Conservation (phyloP, 2,113 vertebrate genomes). For the Gymnarchus niloticus region DNA sequence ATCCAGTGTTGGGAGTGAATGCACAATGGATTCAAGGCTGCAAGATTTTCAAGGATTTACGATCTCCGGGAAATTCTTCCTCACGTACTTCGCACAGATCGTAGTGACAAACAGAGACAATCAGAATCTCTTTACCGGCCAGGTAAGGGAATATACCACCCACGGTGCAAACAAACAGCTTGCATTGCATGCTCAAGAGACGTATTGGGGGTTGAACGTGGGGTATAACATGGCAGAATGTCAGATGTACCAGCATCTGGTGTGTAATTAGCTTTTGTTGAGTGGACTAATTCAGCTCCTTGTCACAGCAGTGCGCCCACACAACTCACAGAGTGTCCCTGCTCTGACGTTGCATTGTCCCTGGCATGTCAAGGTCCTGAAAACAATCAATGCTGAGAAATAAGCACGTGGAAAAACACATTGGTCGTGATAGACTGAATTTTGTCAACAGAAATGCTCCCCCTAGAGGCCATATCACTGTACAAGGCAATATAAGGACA, state of each 20-base stretch:
- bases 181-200: not conserved
- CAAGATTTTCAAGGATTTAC: too few species aligned
- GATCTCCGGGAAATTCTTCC: too few species aligned
- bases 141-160: too few species aligned
- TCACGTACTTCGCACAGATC: too few species aligned
- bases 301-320: not conserved
- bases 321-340: not conserved
- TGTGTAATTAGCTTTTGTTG: not conserved
- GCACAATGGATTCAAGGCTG: too few species aligned
- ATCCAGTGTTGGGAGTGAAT: too few species aligned
- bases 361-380: not conserved
- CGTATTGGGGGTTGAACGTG: not conserved
- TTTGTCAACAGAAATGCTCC: constrained; percentile 1
- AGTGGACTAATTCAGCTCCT: not conserved
- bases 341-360: not conserved
- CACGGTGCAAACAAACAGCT: too few species aligned
- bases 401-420: constrained; percentile 12
- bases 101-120: too few species aligned
- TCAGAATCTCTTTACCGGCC: too few species aligned
- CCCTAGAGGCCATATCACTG: not conserved
- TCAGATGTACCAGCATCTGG: not conserved
- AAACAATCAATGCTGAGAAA: not conserved
- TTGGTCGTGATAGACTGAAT: not conserved
- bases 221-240: not conserved
- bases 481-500: not conserved